A percentile compares a stretch with the other conserved stretches of the same genome.
phyloP scores from a whole-genome alignment of 2,113 vertebrate genomes.

The Crocuta crocuta region DNA sequence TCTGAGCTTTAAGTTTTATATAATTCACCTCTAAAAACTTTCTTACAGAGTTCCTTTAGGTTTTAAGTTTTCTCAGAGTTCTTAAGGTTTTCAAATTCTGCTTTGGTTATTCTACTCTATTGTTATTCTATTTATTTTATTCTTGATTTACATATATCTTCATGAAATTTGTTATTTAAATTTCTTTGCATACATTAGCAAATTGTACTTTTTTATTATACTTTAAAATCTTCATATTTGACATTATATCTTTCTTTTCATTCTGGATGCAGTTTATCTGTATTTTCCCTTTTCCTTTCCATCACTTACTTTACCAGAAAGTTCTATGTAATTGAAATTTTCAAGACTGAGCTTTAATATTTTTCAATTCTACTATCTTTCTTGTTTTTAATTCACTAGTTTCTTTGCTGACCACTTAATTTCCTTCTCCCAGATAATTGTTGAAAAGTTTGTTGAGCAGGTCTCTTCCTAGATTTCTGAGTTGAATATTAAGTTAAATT shows the following conservation, averaged over 20 bases:
- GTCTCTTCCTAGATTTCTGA: neutral
- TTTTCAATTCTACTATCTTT: neutral
- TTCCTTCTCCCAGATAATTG: neutral
- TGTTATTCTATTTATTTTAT: neutral
- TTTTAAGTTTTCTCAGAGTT: neutral
- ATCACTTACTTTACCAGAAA: neutral
- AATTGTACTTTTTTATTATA: neutral
- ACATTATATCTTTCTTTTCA: neutral
- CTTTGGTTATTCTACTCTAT: neutral
- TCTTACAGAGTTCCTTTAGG: neutral
- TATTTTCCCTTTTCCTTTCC: neutral
- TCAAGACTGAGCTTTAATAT: neutral
- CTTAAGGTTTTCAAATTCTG: neutral
- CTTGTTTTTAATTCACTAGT: neutral
- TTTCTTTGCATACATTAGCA: neutral
- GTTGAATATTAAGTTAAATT: neutral
- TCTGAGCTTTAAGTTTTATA: neutral
- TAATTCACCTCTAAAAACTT: slow-evolving; percentile 4
- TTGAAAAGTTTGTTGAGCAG: neutral
- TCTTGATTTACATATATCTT: neutral
- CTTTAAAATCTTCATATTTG: neutral
- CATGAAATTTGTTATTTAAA: neutral
- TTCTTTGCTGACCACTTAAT: neutral
- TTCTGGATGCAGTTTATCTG: neutral
- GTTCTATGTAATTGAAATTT: neutral